These are phyloP conservation scores for Capreolus pygargus DNA, from an alignment of 2,113 vertebrate species.

Conservation along the genomic window DNA sequence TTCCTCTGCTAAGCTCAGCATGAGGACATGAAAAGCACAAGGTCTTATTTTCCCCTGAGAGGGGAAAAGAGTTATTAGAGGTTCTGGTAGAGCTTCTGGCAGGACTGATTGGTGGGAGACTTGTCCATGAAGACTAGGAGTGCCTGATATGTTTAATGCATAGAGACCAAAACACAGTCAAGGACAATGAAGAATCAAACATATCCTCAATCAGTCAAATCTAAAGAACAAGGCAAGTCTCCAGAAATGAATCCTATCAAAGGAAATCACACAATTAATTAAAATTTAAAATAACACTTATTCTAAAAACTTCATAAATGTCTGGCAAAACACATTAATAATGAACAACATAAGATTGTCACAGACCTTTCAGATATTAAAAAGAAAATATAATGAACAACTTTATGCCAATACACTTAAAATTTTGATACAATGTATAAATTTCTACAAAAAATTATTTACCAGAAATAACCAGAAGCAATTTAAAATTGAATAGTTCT, in stretches of 20 bases:
- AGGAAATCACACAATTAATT: background rate
- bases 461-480: background rate
- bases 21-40: background rate
- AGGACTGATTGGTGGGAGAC: background rate
- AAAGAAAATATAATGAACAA: background rate
- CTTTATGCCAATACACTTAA: background rate
- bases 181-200: background rate
- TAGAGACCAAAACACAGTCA: background rate
- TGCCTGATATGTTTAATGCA: background rate
- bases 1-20: background rate
- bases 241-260: background rate
- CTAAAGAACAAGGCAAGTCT: background rate
- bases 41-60: background rate
- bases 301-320: background rate
- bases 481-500: background rate
- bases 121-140: background rate
- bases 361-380: background rate
- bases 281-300: background rate
- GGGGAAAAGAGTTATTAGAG: background rate
- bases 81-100: background rate
- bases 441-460: background rate
- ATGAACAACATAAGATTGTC: background rate
- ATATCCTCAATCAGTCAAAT: background rate
- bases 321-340: background rate
- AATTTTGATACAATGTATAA: background rate